Conservation (phyloP, 2,888 invertebrate genomes). For the Tetheella fluctuosa region DNA sequence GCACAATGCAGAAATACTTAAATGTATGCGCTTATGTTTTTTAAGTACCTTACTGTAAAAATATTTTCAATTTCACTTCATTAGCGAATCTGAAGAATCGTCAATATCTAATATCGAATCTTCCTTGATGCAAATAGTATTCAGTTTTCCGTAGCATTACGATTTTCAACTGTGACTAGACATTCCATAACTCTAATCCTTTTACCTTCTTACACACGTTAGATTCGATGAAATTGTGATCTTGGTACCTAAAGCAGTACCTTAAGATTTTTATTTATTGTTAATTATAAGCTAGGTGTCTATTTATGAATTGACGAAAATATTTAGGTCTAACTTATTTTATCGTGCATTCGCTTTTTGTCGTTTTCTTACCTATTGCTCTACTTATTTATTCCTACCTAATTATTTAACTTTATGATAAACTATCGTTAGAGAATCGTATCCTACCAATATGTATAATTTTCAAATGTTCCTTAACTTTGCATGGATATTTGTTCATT, state of each 20-base stretch:
- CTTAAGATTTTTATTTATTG: slow-evolving; percentile 83
- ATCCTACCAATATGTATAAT: slow-evolving; percentile 19
- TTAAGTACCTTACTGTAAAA: slow-evolving; percentile 67
- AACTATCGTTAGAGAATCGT: slow-evolving; percentile 19
- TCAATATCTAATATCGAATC: slow-evolving; percentile 51
- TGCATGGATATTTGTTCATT: neutral
- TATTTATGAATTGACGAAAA: slow-evolving; percentile 78
- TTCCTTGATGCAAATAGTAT: slow-evolving; percentile 45
- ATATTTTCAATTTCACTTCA: slow-evolving; percentile 54
- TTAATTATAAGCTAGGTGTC: slow-evolving; percentile 77
- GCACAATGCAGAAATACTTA: slow-evolving; percentile 84
- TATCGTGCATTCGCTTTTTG: slow-evolving; percentile 54
- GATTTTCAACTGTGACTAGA: slow-evolving; percentile 58
- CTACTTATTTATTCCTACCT: slow-evolving; percentile 62
- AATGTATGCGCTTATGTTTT: slow-evolving; percentile 83
- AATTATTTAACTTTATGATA: slow-evolving; percentile 36
- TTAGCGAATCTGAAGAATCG: slow-evolving; percentile 65
- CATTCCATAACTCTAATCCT: slow-evolving; percentile 75
- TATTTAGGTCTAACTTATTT: slow-evolving; percentile 67
- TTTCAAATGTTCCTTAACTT: slow-evolving; percentile 17
- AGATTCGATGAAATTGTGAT: slow-evolving; percentile 77
- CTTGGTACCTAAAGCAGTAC: slow-evolving; percentile 80
- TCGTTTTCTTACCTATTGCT: slow-evolving; percentile 43
- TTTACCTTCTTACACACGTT: slow-evolving; percentile 58
- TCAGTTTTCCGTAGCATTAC: slow-evolving; percentile 37